Conservation (phyloP, 2,797 vertebrate genomes). For the Clangula hyemalis region DNA sequence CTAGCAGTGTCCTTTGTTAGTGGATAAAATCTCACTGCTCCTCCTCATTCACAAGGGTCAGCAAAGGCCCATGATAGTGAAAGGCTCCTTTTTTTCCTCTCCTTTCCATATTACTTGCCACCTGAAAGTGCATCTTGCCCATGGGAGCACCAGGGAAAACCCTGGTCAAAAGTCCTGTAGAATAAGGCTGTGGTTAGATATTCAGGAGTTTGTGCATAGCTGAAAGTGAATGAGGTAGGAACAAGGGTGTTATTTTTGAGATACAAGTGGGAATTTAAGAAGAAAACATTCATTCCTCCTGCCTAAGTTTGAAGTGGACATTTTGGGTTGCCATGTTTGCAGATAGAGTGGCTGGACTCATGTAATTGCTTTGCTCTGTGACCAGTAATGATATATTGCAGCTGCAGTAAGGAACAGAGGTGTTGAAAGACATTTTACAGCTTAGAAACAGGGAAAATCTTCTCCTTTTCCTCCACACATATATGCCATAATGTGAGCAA, state of each 20-base stretch:
- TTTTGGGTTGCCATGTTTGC: neutral
- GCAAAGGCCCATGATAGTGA: neutral
- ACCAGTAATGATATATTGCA: conserved; percentile 3
- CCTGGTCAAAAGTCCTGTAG: neutral
- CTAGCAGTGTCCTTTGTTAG: neutral
- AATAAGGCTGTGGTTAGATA: neutral
- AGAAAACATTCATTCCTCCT: neutral
- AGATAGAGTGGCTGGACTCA: neutral
- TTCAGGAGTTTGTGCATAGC: neutral
- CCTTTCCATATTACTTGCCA: neutral
- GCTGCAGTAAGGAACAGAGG: neutral
- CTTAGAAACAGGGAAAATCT: conserved; percentile 35
- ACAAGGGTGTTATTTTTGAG: neutral
- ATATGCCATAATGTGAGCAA: conserved; percentile 40
- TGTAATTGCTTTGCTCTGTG: neutral
- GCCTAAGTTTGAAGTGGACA: neutral
- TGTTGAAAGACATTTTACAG: conserved; percentile 44
- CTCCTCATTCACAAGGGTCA: neutral
- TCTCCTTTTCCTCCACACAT: neutral
- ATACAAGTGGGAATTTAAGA: neutral
- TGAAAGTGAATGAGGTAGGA: neutral
- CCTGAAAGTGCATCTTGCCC: neutral
- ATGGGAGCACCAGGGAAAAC: neutral
- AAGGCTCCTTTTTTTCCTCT: neutral
- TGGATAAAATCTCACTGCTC: neutral